Conservation (phyloP, 30 jellyfish, hydroid and myxozoan species). For the Cassiopea andromeda region DNA sequence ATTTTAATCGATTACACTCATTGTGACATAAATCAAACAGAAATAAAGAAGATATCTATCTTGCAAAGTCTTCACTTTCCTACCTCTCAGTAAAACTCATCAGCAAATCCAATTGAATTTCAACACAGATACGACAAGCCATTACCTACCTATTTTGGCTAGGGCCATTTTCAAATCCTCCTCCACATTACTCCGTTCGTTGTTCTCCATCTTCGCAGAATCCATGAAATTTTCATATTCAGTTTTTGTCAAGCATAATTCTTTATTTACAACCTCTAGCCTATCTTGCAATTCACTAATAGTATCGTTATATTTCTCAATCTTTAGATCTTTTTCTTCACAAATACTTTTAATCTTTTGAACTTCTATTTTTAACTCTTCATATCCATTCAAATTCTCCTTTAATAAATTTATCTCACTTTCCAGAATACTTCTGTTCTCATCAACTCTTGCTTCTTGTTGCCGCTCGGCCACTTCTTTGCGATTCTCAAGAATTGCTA, state of each 20-base stretch:
- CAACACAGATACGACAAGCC: background rate
- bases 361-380: background rate
- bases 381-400: background rate
- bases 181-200: constrained; percentile 16
- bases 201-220: constrained; percentile 5
- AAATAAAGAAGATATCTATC: too few species aligned
- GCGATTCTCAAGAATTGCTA: constrained; percentile 33
- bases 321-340: constrained; percentile 26
- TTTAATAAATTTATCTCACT: constrained; percentile 16
- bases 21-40: too few species aligned
- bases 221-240: background rate
- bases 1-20: too few species aligned
- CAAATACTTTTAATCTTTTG: background rate
- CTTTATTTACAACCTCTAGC: constrained; percentile 7
- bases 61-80: too few species aligned
- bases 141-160: constrained; percentile 40
- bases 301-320: background rate
- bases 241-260: background rate
- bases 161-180: constrained; percentile 35
- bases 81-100: too few species aligned
- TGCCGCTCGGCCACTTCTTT: constrained; percentile 2
- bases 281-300: constrained; percentile 8
- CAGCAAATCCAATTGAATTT: too few species aligned
- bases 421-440: background rate
- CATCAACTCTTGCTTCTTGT: background rate